Conservation (phyloP, 2,113 vertebrate genomes). For the Himantopus leucocephalus region DNA sequence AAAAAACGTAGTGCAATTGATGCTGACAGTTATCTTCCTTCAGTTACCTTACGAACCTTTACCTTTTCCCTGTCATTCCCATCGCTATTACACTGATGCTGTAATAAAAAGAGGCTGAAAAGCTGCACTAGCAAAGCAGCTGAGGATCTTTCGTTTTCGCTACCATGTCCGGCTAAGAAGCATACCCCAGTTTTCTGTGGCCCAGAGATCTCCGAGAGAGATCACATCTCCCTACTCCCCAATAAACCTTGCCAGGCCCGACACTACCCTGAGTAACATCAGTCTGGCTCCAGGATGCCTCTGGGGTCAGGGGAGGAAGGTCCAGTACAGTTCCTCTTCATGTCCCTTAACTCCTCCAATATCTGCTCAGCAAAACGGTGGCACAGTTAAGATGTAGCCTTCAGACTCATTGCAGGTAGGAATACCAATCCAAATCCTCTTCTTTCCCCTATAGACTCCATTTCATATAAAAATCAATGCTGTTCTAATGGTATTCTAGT, state of each 20-base stretch:
- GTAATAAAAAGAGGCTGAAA: not conserved
- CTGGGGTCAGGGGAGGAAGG: not conserved
- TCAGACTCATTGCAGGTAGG: fast-evolving
- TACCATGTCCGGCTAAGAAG: not conserved
- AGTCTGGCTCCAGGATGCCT: not conserved
- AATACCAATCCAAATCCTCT: not conserved
- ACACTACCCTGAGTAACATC: not conserved
- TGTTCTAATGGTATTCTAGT: not conserved
- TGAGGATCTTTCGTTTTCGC: not conserved
- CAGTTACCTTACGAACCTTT: not conserved
- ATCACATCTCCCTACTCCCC: not conserved
- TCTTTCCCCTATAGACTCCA: not conserved
- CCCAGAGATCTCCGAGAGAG: not conserved
- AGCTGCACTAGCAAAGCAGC: not conserved
- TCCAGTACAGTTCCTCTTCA: not conserved
- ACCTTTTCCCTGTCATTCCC: not conserved
- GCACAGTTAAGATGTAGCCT: not conserved
- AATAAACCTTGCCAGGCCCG: not conserved
- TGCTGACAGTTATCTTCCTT: not conserved
- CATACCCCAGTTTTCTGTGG: not conserved
- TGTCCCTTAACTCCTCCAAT: not conserved
- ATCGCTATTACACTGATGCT: no score
- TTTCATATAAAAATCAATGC: not conserved
- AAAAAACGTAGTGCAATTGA: not conserved
- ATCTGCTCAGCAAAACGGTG: not conserved